These are phyloP conservation scores for Drosophila sproati DNA, from an alignment of 1,140 invertebrate genomes.

Conservation along the genomic window DNA sequence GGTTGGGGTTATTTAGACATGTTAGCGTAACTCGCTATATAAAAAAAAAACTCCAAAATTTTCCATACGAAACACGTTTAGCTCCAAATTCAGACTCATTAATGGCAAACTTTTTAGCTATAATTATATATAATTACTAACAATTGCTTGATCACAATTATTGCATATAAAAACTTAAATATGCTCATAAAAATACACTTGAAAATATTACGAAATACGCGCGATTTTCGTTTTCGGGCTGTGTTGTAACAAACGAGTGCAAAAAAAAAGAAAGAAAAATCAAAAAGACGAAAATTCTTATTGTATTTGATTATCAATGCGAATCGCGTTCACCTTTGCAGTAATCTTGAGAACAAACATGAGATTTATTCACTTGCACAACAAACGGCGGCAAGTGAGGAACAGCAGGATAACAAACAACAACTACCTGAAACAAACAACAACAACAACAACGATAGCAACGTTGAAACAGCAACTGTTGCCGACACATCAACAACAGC, in stretches of 20 bases:
- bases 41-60: not conserved
- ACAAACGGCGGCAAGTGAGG: slow-evolving; percentile 84
- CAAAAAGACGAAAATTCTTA: not conserved
- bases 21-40: not conserved
- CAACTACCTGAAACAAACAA: slow-evolving; percentile 50
- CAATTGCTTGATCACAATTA: not conserved
- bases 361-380: slow-evolving; percentile 93
- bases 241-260: slow-evolving; percentile 79
- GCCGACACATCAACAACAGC: slow-evolving; percentile 23
- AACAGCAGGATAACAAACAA: slow-evolving; percentile 58
- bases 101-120: slow-evolving; percentile 4
- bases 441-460: slow-evolving; percentile 28
- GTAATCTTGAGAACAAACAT: slow-evolving; percentile 94
- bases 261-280: slow-evolving; percentile 27
- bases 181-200: slow-evolving; percentile 18
- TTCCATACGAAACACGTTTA: slow-evolving; percentile 4
- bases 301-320: slow-evolving; percentile 52
- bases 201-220: slow-evolving; percentile 34
- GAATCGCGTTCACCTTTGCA: slow-evolving; percentile 86
- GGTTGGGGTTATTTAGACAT: no score
- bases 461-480: slow-evolving; percentile 34
- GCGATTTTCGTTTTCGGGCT: slow-evolving; percentile 55
- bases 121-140: slow-evolving; percentile 6
- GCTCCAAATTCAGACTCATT: slow-evolving; percentile 29
- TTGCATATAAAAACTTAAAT: slow-evolving; percentile 2